Evolutionary conservation across 2,888 invertebrate species (phyloP), one percentile per base, ranked within the genome.

Genomic region (Lepidocyrtinus sp.): DNA sequence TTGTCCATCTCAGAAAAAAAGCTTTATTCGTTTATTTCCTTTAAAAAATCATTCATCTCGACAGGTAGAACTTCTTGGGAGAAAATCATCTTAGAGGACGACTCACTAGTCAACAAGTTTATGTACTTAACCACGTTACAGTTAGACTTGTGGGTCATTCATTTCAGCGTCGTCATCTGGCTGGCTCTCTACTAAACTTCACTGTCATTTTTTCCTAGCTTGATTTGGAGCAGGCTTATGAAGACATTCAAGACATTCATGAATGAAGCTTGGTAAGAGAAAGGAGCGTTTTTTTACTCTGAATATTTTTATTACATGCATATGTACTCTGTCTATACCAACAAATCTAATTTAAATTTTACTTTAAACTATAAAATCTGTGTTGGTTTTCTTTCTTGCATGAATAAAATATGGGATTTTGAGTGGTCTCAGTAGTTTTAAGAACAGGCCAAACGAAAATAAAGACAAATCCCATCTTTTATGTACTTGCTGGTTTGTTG

Each of bases 81-180:
- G 5, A 7, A 7, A 7, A 5, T 36, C 36, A 7, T 12, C 36
- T 7, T 12, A 7, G 12, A 7, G 36, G 36, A 36, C 12, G 36
- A 36, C 5, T 36, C 5, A 36, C 36, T 36, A 36, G 36, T 36
- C 36, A 36, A 36, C 36, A 36, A 36, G 36, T 36, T 36, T 36
- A 36, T 12, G 17, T 27, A 24, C 55, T 70, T 22, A 64, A 36
- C 64, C 64, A 70, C 46, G 76, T 69, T 76, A 76, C 76, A 76
- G 76, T 76, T 76, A 76, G 25, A 70, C 70, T 76, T 76, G 63
- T 76, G 64, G 76, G 76, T 76, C 76, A 76, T 70, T 76, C 76
- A 76, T 70, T 76, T 70, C 36, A 7, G 5, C 5, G 36, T 36
- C 36, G 36, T 36, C 36, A 25, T 50, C 55, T 21, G 36, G 50